Conservation (phyloP, 2,888 invertebrate species). For the Plebejus argus region DNA sequence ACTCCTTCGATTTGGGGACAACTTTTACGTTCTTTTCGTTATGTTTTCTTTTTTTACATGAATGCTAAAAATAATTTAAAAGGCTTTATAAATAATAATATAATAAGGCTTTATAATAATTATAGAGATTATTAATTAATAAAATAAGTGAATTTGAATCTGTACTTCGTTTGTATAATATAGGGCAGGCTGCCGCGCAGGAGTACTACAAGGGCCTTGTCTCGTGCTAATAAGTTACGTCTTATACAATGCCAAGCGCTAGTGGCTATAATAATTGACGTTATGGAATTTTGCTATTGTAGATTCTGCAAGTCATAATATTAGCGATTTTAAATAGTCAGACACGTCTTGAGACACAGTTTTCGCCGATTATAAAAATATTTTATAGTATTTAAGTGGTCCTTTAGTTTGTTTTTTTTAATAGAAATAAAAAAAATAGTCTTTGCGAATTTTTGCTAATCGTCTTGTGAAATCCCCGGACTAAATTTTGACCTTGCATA, state of each 20-base stretch:
- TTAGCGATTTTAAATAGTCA: not conserved
- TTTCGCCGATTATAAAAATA: not conserved
- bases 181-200: not conserved
- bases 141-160: not conserved
- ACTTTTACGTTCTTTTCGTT: not conserved
- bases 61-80: not conserved
- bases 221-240: constrained; percentile 1
- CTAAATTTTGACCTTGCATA: not conserved
- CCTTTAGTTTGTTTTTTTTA: too few relatives aligned
- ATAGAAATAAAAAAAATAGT: not conserved
- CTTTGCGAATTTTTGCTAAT: not conserved
- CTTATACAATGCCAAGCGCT: not conserved
- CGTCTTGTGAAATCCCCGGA: not conserved
- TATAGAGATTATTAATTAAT: not conserved
- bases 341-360: not conserved
- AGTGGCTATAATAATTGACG: too few relatives aligned
- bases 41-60: not conserved
- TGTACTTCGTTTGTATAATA: not conserved
- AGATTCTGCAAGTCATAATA: not conserved
- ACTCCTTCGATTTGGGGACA: not conserved
- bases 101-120: too few relatives aligned
- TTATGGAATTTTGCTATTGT: not conserved
- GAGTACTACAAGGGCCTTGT: not conserved
- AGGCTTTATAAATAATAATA: not conserved
- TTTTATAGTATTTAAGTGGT: not conserved